These are phyloP conservation scores for Brachynemurus nebulosus DNA, from an alignment of 2,888 invertebrate species.

Conservation along the genomic window DNA sequence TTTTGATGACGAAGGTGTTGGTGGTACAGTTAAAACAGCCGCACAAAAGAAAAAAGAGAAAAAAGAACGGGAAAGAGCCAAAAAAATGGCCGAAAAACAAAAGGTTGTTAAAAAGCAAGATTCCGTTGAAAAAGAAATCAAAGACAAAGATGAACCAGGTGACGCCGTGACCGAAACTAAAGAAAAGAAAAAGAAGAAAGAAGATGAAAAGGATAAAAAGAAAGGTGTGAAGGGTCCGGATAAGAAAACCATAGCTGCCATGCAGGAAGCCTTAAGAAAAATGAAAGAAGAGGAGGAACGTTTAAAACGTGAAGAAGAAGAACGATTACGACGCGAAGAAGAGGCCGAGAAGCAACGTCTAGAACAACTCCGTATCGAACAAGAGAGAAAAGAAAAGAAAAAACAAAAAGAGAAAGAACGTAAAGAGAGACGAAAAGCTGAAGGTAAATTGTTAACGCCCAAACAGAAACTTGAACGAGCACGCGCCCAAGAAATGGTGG, in stretches of 20 bases:
- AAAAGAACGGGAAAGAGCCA: constrained; percentile 65
- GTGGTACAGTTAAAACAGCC: constrained; percentile 56
- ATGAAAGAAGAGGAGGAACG: constrained; percentile 82
- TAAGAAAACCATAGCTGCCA: constrained; percentile 75
- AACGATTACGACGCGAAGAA: constrained; percentile 57
- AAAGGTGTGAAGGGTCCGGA: constrained; percentile 56
- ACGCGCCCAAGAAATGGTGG: constrained; percentile 77
- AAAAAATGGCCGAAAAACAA: constrained; percentile 55
- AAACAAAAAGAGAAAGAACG: constrained; percentile 88
- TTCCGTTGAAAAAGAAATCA: constrained; percentile 19
- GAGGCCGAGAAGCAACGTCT: constrained; percentile 57
- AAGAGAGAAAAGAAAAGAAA: constrained; percentile 75
- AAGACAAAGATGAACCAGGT: constrained; percentile 24
- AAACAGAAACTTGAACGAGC: constrained; percentile 88
- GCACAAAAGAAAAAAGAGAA: constrained; percentile 86
- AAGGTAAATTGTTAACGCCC: constrained; percentile 84
- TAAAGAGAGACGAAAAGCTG: constrained; percentile 86
- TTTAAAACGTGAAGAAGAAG: constrained; percentile 59
- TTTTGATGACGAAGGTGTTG: constrained; percentile 40
- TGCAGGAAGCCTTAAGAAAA: constrained; percentile 84
- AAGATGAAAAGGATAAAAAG: constrained; percentile 38
- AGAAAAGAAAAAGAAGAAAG: constrained; percentile 33
- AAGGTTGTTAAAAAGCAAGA: constrained; percentile 26
- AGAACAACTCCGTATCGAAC: constrained; percentile 66
- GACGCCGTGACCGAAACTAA: constrained; percentile 26